Base-by-base conservation (phyloP, 2,113 vertebrate genomes). In the Cyprinodon tularosa region DNA sequence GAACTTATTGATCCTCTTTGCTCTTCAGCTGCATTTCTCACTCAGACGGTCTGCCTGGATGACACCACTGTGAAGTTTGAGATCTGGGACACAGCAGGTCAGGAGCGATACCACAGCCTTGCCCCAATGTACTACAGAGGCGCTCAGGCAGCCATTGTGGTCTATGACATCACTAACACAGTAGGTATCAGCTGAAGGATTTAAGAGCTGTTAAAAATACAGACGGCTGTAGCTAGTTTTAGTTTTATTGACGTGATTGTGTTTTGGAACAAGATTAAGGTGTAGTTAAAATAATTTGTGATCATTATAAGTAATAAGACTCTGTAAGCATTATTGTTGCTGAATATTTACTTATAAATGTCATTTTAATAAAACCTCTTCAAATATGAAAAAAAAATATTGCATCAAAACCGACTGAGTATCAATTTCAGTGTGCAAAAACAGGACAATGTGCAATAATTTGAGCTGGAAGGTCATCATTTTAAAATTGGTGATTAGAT, bases 51-150 rank as follows among this genome's bases (percentile, higher is more conserved):
- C 86, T 98, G 97, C 81, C 91, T 99, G 94, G 97, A 98, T 3
- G 97, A 98, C 92, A 97, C 97, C 77, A 99, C 97, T 2, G 97
- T 99, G 85, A 98, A 99, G 94, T 98, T 99, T 91, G 97, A 99
- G 85, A 99, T 99, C 83, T 99, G 97, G 97, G 97, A 98, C 87
- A 99, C 97, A 0, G 97, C 97, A 0, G 97, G 97, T 17, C 97
- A 99, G 72, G 97, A 98, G 91, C 95, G 97, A 42, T 99, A 99
- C 91, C 97, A 99, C 95, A 99, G 97, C 89, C 93, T 99, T 93
- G 97, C 97, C 2, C 97, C 97, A 0, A 99, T 99, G 97, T 99
- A 99, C 86, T 99, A 99, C 85, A 93, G 97, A 72, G 97, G 97
- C 0, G 97, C 97, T 0, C 97, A 99, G 88, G 97, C 97, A 0